A percentile compares a stretch with the other conserved stretches of the same genome.
Evolutionary conservation across 2,113 vertebrate genomes (phyloP).

Genomic region (Otocyon megalotis): DNA sequence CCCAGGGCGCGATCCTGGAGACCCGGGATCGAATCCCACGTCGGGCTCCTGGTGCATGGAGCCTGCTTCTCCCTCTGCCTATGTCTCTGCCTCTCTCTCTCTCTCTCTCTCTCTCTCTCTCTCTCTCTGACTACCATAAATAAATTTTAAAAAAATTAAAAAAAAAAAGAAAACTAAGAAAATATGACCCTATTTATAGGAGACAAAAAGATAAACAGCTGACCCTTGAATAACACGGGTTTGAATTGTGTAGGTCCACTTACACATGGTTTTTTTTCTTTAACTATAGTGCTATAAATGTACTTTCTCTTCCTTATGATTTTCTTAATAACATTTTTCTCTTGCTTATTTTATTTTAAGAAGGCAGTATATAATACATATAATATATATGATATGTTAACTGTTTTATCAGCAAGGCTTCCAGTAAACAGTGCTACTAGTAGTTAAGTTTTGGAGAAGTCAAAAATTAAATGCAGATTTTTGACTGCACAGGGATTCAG

Average conservation of each 20-base stretch:
- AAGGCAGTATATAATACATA: not conserved
- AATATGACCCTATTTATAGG: not conserved
- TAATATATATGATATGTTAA: not conserved
- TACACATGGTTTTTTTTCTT: not conserved
- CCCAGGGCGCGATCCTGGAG: no score
- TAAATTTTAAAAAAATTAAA: no score
- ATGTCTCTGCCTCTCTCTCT: no score
- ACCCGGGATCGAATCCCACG: no score
- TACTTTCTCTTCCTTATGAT: not conserved
- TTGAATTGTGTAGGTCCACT: not conserved
- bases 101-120: no score
- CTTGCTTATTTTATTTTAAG: not conserved
- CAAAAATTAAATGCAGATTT: not conserved
- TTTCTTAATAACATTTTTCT: not conserved
- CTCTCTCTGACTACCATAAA: no score
- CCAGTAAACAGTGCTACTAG: not conserved
- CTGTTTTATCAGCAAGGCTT: not conserved
- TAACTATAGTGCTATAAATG: not conserved
- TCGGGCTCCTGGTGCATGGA: no score
- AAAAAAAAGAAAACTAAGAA: conserved; percentile 47
- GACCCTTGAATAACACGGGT: not conserved
- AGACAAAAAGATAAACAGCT: not conserved
- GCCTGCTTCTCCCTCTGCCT: no score
- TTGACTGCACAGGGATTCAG: not conserved
- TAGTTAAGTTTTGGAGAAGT: not conserved